Base-by-base conservation (phyloP, 2,113 vertebrate genomes). In the Orycteropus afer region DNA sequence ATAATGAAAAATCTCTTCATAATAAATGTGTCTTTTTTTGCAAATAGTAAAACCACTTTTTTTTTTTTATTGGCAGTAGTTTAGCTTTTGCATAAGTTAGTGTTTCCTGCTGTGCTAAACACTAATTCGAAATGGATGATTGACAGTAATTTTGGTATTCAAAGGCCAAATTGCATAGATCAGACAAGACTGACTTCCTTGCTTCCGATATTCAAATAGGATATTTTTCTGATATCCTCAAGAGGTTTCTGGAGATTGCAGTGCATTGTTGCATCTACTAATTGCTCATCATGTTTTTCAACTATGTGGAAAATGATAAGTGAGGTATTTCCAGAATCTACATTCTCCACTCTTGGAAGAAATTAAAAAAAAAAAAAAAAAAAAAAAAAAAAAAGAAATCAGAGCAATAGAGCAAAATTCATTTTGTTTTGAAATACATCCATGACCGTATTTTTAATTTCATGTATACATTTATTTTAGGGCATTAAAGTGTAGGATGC, bases 81-180 rank as follows among this genome's bases (percentile, higher is more conserved):
- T 93, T 92, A 32, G 29, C 25, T 83, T 82, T 94, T 96, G 90
- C 94, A 96, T 96, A 90, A 93, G 91, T 93, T 92, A 96, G 87
- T 92, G 59, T 96, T 97, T 97, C 95, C 96, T 95, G 91, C 96
- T 97, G 96, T 89, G 96, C 63, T 74, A 86, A 95, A 86, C 69
- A 91, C 94, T 97, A 97, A 96, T 97, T 95, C 95, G 96, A 92
- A 95, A 91, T 89, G 82, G 47, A 83, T 93, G 93, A 97, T 80
- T 97, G 96, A 97, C 94, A 97, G 84, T 37, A 86, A 37, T 53
- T 93, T 93, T 93, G 85, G n/a, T 79, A 95, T 89, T 97, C 86
- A 96, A 95, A 97, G 93, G 40, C 74, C 85, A 91, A 92, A 79
- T 94, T 92, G 82, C 90, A 91, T 32, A 96, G 90, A 96, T 97